These are phyloP conservation scores for Mycalesis mineus DNA, from an alignment of 2,888 invertebrate species.

Conservation along the genomic window DNA sequence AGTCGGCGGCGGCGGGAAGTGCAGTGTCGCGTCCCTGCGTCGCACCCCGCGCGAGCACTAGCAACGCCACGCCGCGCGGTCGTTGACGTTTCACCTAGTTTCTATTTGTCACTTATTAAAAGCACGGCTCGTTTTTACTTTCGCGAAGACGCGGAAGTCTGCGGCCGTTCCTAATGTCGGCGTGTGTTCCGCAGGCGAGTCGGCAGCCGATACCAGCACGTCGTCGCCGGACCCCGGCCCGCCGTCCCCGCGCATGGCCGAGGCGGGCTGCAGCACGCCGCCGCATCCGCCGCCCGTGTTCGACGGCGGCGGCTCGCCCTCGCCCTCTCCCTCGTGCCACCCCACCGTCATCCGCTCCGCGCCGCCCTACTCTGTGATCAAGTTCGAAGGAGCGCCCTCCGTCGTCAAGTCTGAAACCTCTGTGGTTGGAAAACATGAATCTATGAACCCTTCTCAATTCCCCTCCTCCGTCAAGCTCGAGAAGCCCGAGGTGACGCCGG, in stretches of 20 bases:
- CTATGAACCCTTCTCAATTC: constrained; percentile 49
- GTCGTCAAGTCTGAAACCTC: constrained; percentile 53
- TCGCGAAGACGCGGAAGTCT: constrained; percentile 38
- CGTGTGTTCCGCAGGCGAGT: constrained; percentile 84
- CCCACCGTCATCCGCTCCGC: constrained; percentile 78
- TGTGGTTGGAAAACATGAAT: constrained; percentile 50
- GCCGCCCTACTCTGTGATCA: constrained; percentile 79
- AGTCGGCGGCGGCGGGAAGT: constrained; percentile 77
- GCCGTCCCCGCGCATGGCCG: constrained; percentile 88
- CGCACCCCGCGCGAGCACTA: constrained; percentile 66
- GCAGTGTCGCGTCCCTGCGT: constrained; percentile 77
- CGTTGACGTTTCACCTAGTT: constrained; percentile 78
- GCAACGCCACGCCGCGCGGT: constrained; percentile 69
- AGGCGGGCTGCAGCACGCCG: constrained; percentile 81
- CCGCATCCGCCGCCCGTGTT: constrained; percentile 77
- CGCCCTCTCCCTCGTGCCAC: constrained; percentile 65
- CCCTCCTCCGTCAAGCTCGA: constrained; percentile 71
- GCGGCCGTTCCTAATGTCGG: constrained; percentile 50
- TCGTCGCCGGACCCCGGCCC: constrained; percentile 94
- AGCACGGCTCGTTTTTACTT: constrained; percentile 60
- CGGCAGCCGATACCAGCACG: constrained; percentile 94
- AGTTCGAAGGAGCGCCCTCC: constrained; percentile 73
- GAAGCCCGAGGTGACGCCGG: constrained; percentile 46
- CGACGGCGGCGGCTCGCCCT: constrained; percentile 69
- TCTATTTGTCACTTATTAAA: constrained; percentile 70